A percentile compares a stretch with the other conserved stretches of the same genome.
Evolutionary conservation across 1,140 invertebrate genomes (phyloP).

Genomic region (Stegodyphus dumicola): DNA sequence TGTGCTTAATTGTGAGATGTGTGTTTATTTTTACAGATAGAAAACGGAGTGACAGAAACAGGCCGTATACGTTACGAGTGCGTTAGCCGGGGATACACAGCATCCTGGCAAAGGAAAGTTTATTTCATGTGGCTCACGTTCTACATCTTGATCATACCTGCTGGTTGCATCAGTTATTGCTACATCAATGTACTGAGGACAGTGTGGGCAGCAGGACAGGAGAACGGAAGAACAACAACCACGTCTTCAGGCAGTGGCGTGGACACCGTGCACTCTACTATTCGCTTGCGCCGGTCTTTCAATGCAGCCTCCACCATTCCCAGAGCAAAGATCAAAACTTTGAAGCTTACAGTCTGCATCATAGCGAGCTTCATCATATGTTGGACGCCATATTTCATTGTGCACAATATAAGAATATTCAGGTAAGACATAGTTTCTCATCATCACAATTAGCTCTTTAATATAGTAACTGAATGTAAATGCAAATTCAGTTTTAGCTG

Average conservation of each 20-base stretch:
- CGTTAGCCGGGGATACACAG: constrained; percentile 69
- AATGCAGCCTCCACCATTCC: constrained; percentile 63
- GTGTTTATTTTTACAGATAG: constrained; percentile 56
- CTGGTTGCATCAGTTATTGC: constrained; percentile 69
- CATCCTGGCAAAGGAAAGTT: constrained; percentile 69
- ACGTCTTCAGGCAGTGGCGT: constrained; percentile 23
- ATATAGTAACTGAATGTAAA: too few relatives aligned
- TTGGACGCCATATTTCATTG: constrained; percentile 71
- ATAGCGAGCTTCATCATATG: constrained; percentile 69
- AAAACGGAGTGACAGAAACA: constrained; percentile 63
- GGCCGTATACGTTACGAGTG: constrained; percentile 66
- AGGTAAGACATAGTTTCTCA: constrained; percentile 16
- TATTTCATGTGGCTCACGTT: constrained; percentile 69
- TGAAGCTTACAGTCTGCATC: constrained; percentile 69
- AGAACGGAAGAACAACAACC: constrained; percentile 42
- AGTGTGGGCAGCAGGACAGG: constrained; percentile 66
- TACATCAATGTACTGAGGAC: constrained; percentile 70
- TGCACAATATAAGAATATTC: constrained; percentile 66
- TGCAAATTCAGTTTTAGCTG: too few relatives aligned
- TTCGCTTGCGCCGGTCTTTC: constrained; percentile 62
- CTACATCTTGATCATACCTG: constrained; percentile 69
- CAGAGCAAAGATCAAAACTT: constrained; percentile 69
- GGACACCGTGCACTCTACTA: constrained; percentile 27
- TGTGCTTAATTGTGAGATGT: too few relatives aligned
- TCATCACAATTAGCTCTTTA: neutral